Percentiles rank a stretch among this genome's conserved stretches.
These are phyloP conservation scores for Phenganax marumi DNA, from an alignment of 92 coral and sea anemone genomes.

Conservation along the genomic window DNA sequence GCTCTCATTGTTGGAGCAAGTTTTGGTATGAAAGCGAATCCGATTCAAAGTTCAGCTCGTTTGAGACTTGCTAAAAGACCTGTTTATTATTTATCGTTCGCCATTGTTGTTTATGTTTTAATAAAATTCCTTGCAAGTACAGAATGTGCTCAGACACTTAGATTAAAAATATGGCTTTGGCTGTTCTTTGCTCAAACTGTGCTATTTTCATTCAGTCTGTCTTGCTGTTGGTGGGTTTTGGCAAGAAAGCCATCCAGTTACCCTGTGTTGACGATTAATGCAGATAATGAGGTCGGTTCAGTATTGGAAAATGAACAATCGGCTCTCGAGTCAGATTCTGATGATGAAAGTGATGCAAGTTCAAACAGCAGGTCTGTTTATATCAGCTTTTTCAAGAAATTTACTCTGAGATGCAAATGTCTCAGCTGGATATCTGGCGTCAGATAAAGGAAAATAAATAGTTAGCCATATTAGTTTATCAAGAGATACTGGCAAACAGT, in stretches of 20 bases:
- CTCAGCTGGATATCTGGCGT: no score
- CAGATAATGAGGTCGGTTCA: slow-evolving; percentile 69
- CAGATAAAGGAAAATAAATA: no score
- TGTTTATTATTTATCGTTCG: slow-evolving; percentile 56
- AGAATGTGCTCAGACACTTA: slow-evolving; percentile 61
- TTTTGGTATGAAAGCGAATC: slow-evolving; percentile 59
- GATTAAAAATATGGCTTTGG: slow-evolving; percentile 68
- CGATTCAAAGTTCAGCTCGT: slow-evolving; percentile 63
- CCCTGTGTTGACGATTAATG: slow-evolving; percentile 51
- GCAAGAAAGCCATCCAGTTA: slow-evolving; percentile 45
- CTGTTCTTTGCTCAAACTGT: slow-evolving; percentile 64
- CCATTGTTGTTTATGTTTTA: slow-evolving; percentile 60
- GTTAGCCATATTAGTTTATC: no score
- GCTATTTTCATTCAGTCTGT: slow-evolving; percentile 51
- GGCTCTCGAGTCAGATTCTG: slow-evolving; percentile 45
- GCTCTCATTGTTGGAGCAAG: slow-evolving; percentile 65
- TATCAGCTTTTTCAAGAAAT: background rate
- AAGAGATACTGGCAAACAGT: background rate
- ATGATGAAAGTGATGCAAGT: slow-evolving; percentile 24
- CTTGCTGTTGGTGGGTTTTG: slow-evolving; percentile 66
- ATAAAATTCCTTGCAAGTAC: slow-evolving; percentile 79
- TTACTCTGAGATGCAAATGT: no score
- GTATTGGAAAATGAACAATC: slow-evolving; percentile 67
- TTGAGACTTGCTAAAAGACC: slow-evolving; percentile 57
- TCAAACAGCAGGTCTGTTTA: slow-evolving; percentile 21